Conservation (phyloP, 2,113 vertebrate species). For the Nothocercus nigrocapillus region DNA sequence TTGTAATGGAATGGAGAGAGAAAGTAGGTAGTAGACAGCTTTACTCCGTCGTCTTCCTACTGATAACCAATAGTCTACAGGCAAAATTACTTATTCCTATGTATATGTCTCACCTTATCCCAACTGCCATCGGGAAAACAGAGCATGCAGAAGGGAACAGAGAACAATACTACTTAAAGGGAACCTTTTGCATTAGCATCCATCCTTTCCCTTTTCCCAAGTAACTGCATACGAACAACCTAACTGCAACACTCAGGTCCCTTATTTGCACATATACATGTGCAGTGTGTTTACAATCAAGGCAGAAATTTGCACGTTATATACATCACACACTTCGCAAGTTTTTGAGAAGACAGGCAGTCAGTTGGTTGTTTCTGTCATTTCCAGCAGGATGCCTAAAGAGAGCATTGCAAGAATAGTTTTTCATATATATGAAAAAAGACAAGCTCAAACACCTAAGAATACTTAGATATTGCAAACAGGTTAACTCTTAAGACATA, state of each 20-base stretch:
- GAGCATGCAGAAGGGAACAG: neutral
- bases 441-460: neutral
- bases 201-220: neutral
- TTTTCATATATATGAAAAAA: neutral
- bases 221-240: neutral
- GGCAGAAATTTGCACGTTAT: neutral
- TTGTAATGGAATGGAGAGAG: neutral
- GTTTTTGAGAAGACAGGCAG: neutral
- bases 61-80: neutral
- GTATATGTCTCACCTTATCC: no score
- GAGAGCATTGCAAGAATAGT: neutral
- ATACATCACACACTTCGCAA: fast-evolving
- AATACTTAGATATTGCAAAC: neutral
- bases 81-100: neutral
- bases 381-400: neutral
- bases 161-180: neutral
- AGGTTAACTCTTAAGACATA: neutral
- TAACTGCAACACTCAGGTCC: neutral
- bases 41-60: neutral
- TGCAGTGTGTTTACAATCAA: neutral
- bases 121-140: neutral
- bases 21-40: neutral
- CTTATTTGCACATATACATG: neutral
- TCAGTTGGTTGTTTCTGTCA: neutral
- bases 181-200: fast-evolving